Conservation (phyloP, 1,140 invertebrate genomes). For the Cydia fagiglandana region DNA sequence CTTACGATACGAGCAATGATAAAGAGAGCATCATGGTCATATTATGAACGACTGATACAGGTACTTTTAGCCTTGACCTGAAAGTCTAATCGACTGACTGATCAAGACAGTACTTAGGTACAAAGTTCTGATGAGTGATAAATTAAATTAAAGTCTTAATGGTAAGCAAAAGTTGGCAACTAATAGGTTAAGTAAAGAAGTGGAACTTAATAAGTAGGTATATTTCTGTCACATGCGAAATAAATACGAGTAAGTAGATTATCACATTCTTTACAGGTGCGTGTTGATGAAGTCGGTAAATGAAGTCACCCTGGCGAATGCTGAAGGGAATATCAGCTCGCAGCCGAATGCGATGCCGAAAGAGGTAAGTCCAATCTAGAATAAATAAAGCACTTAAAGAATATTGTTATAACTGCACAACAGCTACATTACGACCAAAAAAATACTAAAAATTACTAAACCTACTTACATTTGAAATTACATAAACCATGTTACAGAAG, state of each 20-base stretch:
- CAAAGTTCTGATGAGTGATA: not conserved
- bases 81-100: not conserved
- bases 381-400: slow-evolving; percentile 25
- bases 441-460: not conserved
- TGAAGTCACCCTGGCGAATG: slow-evolving; percentile 75
- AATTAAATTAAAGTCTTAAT: not conserved
- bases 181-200: not conserved
- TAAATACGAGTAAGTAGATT: not conserved
- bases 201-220: not conserved
- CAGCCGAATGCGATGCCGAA: slow-evolving; percentile 80
- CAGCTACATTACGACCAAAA: not conserved
- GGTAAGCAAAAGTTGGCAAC: not conserved
- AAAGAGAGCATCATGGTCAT: too few species aligned
- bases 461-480: not conserved
- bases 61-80: too few species aligned
- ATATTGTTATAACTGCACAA: not conserved
- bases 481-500: not conserved
- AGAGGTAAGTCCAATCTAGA: slow-evolving; percentile 79
- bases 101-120: not conserved
- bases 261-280: slow-evolving; percentile 30
- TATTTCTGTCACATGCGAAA: not conserved
- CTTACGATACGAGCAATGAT: too few species aligned
- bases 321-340: slow-evolving; percentile 77
- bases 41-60: too few species aligned
- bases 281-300: slow-evolving; percentile 37